Evolutionary conservation across 2,113 vertebrate species (phyloP).

Genomic region (Corythaixoides concolor): DNA sequence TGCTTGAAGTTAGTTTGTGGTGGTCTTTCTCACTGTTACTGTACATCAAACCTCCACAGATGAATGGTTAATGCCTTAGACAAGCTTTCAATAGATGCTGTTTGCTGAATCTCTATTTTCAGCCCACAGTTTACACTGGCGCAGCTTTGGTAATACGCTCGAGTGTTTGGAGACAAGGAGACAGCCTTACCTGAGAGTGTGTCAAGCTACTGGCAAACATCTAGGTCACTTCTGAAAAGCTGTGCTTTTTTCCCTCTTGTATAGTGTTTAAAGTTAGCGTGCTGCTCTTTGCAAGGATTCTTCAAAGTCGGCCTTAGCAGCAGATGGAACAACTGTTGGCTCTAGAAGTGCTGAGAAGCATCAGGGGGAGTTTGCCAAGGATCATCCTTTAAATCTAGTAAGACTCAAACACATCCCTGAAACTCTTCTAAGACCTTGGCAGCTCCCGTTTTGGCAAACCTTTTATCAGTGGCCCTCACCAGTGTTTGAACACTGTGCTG

Average conservation of each 20-base stretch:
- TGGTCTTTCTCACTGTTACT: neutral
- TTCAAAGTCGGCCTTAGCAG: conserved; percentile 66
- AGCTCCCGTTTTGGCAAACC: conserved; percentile 40
- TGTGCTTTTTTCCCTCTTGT: neutral
- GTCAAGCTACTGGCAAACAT: conserved; percentile 59
- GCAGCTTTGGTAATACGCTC: neutral
- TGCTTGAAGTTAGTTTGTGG: neutral
- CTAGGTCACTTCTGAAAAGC: conserved; percentile 55
- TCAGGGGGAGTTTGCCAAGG: conserved; percentile 62
- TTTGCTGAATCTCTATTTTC: conserved; percentile 22
- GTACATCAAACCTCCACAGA: neutral
- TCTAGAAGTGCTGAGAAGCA: conserved; percentile 60
- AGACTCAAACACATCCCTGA: conserved; percentile 60
- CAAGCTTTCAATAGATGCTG: conserved; percentile 18
- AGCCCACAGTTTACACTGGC: conserved; percentile 46
- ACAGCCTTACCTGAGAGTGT: conserved; percentile 43
- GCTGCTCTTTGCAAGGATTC: conserved; percentile 66
- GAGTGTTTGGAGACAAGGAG: conserved; percentile 42
- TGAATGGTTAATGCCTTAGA: neutral
- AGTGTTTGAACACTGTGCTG: conserved; percentile 34
- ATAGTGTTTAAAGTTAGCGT: conserved; percentile 45
- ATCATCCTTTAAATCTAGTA: conserved; percentile 70
- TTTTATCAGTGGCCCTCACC: conserved; percentile 60
- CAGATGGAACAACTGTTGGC: conserved; percentile 70
- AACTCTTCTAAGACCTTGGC: conserved; percentile 69